Conservation (phyloP, 2,797 vertebrate species). For the Crenuchus spilurus region DNA sequence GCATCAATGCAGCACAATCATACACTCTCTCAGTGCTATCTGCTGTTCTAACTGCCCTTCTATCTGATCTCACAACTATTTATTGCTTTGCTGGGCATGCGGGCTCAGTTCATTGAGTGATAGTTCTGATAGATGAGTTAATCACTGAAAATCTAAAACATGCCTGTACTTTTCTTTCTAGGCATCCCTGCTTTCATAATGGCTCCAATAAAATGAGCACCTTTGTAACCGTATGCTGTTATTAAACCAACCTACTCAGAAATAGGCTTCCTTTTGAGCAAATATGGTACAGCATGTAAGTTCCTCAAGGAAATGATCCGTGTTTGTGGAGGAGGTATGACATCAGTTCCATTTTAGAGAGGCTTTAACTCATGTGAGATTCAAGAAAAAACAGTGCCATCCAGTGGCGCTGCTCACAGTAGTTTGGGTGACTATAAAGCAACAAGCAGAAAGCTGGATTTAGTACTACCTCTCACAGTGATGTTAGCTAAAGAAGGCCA, state of each 20-base stretch:
- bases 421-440: background rate
- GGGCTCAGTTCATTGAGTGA: background rate
- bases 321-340: conserved; percentile 3
- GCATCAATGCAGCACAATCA: conserved; percentile 62
- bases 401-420: conserved; percentile 61
- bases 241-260: background rate
- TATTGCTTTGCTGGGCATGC: background rate
- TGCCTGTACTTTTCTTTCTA: background rate
- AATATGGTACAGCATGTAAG: conserved; percentile 8
- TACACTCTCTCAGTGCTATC: conserved; percentile 24
- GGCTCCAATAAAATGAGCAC: too few species aligned
- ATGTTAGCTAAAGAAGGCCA: background rate
- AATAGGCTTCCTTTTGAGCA: background rate
- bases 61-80: conserved; percentile 1
- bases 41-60: conserved; percentile 4
- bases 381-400: conserved; percentile 74
- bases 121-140: background rate
- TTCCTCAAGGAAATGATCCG: background rate
- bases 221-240: background rate
- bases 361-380: conserved; percentile 48
- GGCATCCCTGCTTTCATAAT: background rate
- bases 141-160: background rate
- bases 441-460: background rate
- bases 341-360: conserved; percentile 54
- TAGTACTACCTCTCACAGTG: background rate